These are phyloP conservation scores for Amphiprion ocellaris DNA, from an alignment of 2,113 vertebrate species.

Conservation along the genomic window DNA sequence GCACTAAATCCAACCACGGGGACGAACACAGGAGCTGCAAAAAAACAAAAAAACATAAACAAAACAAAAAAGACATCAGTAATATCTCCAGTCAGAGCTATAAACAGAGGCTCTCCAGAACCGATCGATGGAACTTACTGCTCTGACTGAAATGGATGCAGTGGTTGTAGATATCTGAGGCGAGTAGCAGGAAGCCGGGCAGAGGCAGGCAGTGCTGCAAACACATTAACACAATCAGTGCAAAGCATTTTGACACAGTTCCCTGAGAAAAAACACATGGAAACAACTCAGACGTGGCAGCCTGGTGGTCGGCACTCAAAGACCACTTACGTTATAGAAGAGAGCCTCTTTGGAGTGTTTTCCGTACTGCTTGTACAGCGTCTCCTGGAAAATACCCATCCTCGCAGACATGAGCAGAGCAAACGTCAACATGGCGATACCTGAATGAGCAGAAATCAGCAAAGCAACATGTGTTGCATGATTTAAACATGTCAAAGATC, in stretches of 20 bases:
- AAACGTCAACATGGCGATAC: conserved; percentile 93
- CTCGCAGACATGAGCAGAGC: conserved; percentile 96
- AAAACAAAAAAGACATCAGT: neutral
- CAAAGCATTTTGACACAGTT: neutral
- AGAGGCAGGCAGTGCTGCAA: conserved; percentile 93
- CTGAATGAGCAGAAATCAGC: conserved; percentile 74
- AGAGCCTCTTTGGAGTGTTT: conserved; percentile 97
- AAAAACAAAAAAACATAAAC: conserved; percentile 1
- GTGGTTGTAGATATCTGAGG: conserved; percentile 92
- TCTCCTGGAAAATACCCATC: conserved; percentile 99
- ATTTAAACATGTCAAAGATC: too few species aligned
- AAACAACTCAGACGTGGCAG: neutral
- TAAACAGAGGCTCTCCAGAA: neutral
- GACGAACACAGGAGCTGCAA: conserved; percentile 87
- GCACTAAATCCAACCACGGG: conserved; percentile 84
- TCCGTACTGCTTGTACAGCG: conserved; percentile 91
- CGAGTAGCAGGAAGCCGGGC: conserved; percentile 95
- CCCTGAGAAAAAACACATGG: neutral
- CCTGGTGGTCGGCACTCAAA: neutral
- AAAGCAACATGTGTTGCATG: neutral
- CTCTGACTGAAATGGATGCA: conserved; percentile 90
- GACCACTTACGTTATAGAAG: conserved; percentile 93
- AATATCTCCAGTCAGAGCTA: neutral
- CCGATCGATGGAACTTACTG: conserved; percentile 83
- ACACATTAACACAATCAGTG: conserved; percentile 3